Conservation (phyloP, 2,797 vertebrate genomes). For the Myripristis jacobus region DNA sequence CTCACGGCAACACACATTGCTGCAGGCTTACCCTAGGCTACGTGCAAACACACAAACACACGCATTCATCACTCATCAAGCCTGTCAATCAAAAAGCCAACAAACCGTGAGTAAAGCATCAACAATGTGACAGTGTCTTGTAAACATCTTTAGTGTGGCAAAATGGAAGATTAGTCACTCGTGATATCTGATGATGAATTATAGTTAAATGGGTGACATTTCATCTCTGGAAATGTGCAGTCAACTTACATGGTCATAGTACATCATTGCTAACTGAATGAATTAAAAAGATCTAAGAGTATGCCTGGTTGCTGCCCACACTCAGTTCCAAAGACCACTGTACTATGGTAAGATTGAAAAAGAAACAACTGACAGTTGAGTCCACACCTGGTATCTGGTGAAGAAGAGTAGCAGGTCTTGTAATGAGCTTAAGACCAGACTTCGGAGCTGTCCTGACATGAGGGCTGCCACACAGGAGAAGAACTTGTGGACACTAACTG, state of each 20-base stretch:
- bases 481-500: slow-evolving; percentile 81
- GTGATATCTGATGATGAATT: not conserved
- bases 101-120: no score
- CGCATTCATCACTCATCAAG: no score
- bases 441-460: slow-evolving; percentile 92
- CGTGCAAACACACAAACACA: no score
- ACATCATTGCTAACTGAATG: not conserved
- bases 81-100: no score
- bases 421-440: slow-evolving; percentile 88
- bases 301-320: not conserved
- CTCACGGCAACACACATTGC: no score
- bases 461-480: slow-evolving; percentile 86
- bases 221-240: no score
- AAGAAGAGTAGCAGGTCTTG: slow-evolving; percentile 89
- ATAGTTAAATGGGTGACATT: not conserved
- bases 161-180: no score
- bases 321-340: not conserved
- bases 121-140: no score
- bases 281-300: not conserved
- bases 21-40: no score
- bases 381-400: slow-evolving; percentile 86
- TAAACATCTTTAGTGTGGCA: no score
- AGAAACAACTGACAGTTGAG: not conserved
- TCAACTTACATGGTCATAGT: no score
- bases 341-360: not conserved